phyloP scores from a whole-genome alignment of 1,140 invertebrate species.

The Sweltsa coloradensis region DNA sequence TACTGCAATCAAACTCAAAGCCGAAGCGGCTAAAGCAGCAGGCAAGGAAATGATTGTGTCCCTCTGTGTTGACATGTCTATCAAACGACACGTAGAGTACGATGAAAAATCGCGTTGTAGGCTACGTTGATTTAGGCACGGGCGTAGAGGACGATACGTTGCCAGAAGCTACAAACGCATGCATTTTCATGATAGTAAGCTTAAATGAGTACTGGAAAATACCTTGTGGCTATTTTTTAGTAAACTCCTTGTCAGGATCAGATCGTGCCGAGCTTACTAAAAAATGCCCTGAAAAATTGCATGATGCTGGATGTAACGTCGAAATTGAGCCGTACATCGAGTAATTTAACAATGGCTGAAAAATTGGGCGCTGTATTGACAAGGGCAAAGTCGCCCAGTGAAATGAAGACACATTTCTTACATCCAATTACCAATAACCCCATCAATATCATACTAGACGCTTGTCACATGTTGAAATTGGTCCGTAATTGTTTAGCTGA shows the following conservation, averaged over 20 bases:
- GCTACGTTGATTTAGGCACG: constrained; percentile 22
- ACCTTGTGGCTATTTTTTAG: constrained; percentile 11
- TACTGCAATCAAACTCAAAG: constrained; percentile 13
- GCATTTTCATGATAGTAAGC: constrained; percentile 22
- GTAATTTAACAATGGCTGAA: constrained; percentile 2
- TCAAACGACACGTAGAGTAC: constrained; percentile 21
- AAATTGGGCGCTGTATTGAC: not conserved
- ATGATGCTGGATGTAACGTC: not conserved
- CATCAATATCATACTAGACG: not conserved
- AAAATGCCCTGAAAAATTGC: not conserved
- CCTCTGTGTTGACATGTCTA: constrained; percentile 23
- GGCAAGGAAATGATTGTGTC: constrained; percentile 16
- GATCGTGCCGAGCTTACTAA: not conserved
- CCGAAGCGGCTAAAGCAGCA: not conserved
- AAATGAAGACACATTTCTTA: not conserved
- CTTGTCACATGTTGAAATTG: constrained; percentile 10
- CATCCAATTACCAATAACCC: not conserved
- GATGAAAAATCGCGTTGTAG: constrained; percentile 16
- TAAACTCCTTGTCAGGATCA: not conserved
- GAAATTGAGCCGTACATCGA: not conserved
- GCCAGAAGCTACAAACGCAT: constrained; percentile 20
- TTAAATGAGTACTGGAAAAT: constrained; percentile 22
- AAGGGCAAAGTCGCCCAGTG: not conserved
- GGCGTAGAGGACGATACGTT: constrained; percentile 14
- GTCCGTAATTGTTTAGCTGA: not conserved